Percentiles rank a stretch among this genome's conserved stretches.
These are phyloP conservation scores for Decapterus maruadsi DNA, from an alignment of 2,797 vertebrate genomes.

Conservation along the genomic window DNA sequence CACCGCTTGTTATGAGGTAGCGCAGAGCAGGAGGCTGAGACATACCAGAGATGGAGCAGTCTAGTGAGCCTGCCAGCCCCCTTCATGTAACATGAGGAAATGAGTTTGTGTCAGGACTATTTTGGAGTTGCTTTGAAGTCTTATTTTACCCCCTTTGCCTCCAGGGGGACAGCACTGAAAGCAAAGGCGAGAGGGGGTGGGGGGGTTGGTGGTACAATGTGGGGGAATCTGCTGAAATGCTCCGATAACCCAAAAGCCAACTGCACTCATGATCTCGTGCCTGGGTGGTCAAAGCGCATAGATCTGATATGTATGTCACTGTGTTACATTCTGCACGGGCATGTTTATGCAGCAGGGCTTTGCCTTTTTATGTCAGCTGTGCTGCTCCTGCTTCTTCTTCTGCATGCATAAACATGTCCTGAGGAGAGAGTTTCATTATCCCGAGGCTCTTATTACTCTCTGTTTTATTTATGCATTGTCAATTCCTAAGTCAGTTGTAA, in stretches of 20 bases:
- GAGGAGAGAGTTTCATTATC: conserved; percentile 40
- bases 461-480: conserved; percentile 44
- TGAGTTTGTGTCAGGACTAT: conserved; percentile 87
- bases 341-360: conserved; percentile 6
- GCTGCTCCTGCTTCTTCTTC: not conserved
- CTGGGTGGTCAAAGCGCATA: conserved; percentile 58
- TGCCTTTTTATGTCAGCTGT: conserved; percentile 22
- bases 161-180: conserved; percentile 77
- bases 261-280: conserved; percentile 51
- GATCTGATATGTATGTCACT: conserved; percentile 34
- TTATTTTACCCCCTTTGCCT: conserved; percentile 84
- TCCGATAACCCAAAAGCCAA: conserved; percentile 73
- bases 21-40: conserved; percentile 70
- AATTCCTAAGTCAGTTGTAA: conserved; percentile 11
- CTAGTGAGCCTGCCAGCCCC: conserved; percentile 67
- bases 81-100: conserved; percentile 85
- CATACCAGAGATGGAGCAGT: conserved; percentile 72
- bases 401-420: conserved; percentile 44
- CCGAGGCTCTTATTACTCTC: conserved; percentile 30
- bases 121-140: conserved; percentile 88
- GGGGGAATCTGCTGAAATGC: conserved; percentile 73
- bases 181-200: conserved; percentile 31
- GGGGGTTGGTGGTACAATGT: conserved; percentile 55
- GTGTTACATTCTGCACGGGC: not conserved
- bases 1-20: conserved; percentile 75